Percentiles rank a stretch among this genome's conserved stretches.
Conservation (phyloP, 2,888 invertebrate genomes). For the Cosmia trapezina region DNA sequence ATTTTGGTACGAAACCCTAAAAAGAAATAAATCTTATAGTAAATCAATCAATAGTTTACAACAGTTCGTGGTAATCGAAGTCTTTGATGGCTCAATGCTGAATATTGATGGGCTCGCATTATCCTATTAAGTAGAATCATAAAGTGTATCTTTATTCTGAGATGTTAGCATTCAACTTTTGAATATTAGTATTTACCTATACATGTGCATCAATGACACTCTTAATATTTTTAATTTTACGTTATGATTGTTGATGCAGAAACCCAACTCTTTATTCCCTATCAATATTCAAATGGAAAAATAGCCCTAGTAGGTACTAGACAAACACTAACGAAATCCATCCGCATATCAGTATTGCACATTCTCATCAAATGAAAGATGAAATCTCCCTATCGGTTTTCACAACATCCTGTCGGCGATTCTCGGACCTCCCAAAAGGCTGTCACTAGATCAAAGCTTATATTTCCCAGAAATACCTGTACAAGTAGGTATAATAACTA, state of each 20-base stretch:
- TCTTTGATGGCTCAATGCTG: conserved; percentile 48
- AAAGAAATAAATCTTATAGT: conserved; percentile 38
- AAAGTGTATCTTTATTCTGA: conserved; percentile 14
- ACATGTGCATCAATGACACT: background rate
- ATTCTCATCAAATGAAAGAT: conserved; percentile 19
- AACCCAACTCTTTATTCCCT: background rate
- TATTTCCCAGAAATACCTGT: conserved; percentile 19
- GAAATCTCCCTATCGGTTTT: conserved; percentile 27
- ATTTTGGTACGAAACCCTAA: too few species aligned
- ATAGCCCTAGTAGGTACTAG: too few species aligned
- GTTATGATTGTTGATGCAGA: background rate
- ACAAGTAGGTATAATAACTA: background rate
- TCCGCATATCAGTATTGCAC: conserved; percentile 1
- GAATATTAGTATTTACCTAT: background rate
- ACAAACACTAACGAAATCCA: background rate
- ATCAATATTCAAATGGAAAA: background rate
- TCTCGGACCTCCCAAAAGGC: conserved; percentile 21
- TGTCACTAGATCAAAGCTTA: conserved; percentile 18
- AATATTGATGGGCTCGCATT: conserved; percentile 36
- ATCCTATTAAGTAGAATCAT: conserved; percentile 24
- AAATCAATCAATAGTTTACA: conserved; percentile 61
- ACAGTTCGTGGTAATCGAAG: conserved; percentile 39
- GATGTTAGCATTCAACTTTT: background rate
- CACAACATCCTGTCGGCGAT: conserved; percentile 22
- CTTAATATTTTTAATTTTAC: background rate